phyloP scores from a whole-genome alignment of 1,140 invertebrate genomes.

The Drosophila sechellia region DNA sequence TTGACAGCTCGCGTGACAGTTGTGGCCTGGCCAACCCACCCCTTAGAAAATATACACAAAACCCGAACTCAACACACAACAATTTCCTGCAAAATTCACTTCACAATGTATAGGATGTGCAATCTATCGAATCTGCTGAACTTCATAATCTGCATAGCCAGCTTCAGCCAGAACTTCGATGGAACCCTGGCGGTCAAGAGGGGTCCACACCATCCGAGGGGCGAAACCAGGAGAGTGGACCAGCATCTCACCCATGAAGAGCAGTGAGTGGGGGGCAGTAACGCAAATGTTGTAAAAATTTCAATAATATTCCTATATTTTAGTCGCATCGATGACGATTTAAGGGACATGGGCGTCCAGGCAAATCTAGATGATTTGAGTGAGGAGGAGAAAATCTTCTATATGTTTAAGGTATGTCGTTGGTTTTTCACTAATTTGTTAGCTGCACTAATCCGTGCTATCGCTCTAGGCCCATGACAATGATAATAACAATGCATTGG shows the following conservation, averaged over 20 bases:
- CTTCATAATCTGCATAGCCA: slow-evolving; percentile 78
- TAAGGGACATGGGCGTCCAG: slow-evolving; percentile 71
- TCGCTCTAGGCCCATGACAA: slow-evolving; percentile 85
- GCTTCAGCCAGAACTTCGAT: slow-evolving; percentile 73
- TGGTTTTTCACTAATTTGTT: fast-evolving
- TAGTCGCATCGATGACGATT: slow-evolving; percentile 79
- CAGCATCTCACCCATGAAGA: slow-evolving; percentile 88
- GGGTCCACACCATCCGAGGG: slow-evolving; percentile 89
- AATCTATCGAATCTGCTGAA: slow-evolving; percentile 77
- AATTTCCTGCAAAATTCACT: slow-evolving; percentile 13
- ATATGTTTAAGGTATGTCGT: slow-evolving; percentile 86
- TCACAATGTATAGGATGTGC: slow-evolving; percentile 62
- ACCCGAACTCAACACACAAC: slow-evolving; percentile 14
- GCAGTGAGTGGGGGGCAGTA: slow-evolving; percentile 85
- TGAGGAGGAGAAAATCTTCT: slow-evolving; percentile 89
- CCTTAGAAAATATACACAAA: slow-evolving; percentile 26
- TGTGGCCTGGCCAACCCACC: slow-evolving; percentile 38
- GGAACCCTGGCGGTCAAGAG: slow-evolving; percentile 76
- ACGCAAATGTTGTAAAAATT: background rate
- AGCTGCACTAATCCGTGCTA: too few relatives aligned
- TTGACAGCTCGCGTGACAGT: slow-evolving; percentile 47
- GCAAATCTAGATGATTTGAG: slow-evolving; percentile 86
- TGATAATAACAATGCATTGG: slow-evolving; percentile 91
- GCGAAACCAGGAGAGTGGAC: slow-evolving; percentile 87
- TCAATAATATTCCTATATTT: background rate